These are phyloP conservation scores for Dendronephthya gigantea DNA, from an alignment of 64 coral and sea anemone genomes.

Conservation along the genomic window DNA sequence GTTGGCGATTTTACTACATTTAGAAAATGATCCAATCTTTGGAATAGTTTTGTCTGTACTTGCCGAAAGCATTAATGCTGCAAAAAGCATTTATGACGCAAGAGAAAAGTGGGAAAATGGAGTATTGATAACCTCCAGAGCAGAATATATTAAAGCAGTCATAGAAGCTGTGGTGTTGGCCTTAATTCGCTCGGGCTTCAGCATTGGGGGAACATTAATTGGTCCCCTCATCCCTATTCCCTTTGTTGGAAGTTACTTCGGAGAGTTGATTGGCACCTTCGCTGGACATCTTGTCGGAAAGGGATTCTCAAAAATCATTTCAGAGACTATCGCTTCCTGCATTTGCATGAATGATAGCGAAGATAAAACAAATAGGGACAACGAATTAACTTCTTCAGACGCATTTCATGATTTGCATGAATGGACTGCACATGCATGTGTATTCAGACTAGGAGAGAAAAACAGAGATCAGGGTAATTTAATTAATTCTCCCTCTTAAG, in stretches of 20 bases:
- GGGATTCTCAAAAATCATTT: neutral
- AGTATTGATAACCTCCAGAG: slow-evolving; percentile 4
- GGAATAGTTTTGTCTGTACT: neutral
- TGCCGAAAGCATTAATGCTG: neutral
- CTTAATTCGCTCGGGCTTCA: neutral
- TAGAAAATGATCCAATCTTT: too few relatives aligned
- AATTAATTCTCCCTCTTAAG: too few relatives aligned
- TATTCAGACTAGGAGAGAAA: too few relatives aligned
- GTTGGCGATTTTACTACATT: neutral
- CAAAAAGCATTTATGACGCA: neutral
- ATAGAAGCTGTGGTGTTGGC: neutral
- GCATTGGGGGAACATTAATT: neutral
- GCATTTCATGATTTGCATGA: too few relatives aligned
- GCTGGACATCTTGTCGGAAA: neutral
- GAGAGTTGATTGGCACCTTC: neutral
- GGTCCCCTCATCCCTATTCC: slow-evolving; percentile 5
- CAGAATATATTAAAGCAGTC: slow-evolving; percentile 26
- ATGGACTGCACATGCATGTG: too few relatives aligned
- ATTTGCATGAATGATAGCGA: neutral
- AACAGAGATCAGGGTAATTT: too few relatives aligned
- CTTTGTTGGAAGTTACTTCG: neutral
- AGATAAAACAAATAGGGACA: too few relatives aligned
- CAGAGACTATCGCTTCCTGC: neutral
- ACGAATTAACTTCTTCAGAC: too few relatives aligned
- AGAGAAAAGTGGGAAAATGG: slow-evolving; percentile 10